Evolutionary conservation across 2,888 invertebrate genomes (phyloP).

Genomic region (Periphyllus acericola): DNA sequence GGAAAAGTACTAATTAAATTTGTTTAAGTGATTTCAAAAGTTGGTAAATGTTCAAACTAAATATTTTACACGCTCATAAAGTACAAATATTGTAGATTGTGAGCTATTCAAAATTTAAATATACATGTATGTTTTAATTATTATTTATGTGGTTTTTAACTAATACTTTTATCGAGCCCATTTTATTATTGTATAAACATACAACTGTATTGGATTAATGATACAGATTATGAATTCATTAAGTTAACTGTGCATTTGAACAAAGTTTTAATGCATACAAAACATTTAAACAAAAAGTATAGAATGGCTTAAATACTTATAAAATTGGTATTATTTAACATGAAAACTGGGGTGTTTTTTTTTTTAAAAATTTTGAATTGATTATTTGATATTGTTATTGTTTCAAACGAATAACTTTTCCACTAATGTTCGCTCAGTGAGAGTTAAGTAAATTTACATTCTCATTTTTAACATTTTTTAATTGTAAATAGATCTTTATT

Average conservation of each 20-base stretch:
- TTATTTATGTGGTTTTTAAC: background rate
- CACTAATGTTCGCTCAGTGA: background rate
- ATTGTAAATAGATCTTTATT: conserved; percentile 31
- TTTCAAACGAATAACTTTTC: conserved; percentile 12
- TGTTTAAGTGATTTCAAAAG: conserved; percentile 13
- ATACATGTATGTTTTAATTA: background rate
- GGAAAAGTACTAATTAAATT: conserved; percentile 10
- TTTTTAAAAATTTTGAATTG: background rate
- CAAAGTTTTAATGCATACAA: background rate
- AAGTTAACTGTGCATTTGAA: background rate
- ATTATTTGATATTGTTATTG: background rate
- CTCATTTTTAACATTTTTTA: too few species aligned
- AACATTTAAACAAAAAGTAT: background rate
- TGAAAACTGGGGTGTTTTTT: background rate
- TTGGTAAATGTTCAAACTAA: conserved; percentile 29
- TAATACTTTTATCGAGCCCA: background rate
- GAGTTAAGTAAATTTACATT: too few species aligned
- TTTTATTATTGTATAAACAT: background rate
- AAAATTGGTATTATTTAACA: background rate
- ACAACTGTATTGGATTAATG: background rate
- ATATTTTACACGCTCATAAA: background rate
- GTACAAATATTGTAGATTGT: background rate
- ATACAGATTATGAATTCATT: background rate
- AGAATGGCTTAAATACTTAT: conserved; percentile 30
- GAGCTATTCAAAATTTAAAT: background rate